Percentiles rank a stretch among this genome's conserved stretches.
These are phyloP conservation scores for Crotalus tigris DNA, from an alignment of 2,113 vertebrate species.

Conservation along the genomic window DNA sequence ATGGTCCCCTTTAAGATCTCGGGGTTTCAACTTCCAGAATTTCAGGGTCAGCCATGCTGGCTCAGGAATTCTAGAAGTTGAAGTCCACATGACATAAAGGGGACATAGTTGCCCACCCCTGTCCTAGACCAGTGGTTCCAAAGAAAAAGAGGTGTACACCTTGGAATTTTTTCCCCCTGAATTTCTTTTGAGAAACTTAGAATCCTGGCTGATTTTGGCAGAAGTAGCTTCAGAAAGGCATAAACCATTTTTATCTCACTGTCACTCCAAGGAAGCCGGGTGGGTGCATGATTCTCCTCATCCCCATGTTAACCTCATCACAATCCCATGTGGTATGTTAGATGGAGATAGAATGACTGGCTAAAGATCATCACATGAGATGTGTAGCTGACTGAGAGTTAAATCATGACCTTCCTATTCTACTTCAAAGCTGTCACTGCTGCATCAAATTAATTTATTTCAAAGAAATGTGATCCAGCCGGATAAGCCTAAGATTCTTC, in stretches of 20 bases:
- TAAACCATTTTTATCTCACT: not conserved
- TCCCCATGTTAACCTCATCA: not conserved
- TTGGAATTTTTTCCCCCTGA: not conserved
- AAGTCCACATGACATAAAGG: not conserved
- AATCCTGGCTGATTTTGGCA: not conserved
- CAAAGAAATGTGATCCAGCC: not conserved
- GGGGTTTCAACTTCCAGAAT: not conserved
- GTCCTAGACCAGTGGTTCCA: not conserved
- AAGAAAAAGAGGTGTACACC: not conserved
- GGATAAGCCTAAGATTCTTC: not conserved
- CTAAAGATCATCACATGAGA: not conserved
- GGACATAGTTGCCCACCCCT: not conserved
- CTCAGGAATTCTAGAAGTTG: not conserved
- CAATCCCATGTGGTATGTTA: not conserved
- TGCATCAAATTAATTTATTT: not conserved
- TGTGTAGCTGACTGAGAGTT: not conserved
- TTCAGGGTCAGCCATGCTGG: not conserved
- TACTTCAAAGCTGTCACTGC: not conserved
- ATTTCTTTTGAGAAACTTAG: not conserved
- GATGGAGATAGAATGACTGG: not conserved
- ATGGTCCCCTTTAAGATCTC: not conserved
- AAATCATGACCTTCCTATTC: not conserved
- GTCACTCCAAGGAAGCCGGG: not conserved
- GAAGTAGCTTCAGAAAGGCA: not conserved
- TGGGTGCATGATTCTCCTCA: not conserved